Conservation (phyloP, 2,797 vertebrate species). For the Oreonectes daqikongensis region DNA sequence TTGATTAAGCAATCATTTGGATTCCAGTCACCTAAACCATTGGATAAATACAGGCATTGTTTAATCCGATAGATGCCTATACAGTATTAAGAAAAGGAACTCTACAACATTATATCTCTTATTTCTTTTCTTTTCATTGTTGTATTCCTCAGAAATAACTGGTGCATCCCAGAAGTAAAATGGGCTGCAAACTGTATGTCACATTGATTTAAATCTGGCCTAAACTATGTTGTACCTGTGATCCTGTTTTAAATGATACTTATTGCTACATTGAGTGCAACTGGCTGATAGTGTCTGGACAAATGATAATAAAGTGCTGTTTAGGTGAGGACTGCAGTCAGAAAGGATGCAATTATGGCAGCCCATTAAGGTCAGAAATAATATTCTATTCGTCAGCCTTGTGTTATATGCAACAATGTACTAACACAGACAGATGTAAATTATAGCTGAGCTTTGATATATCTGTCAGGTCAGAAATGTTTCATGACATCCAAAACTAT, state of each 20-base stretch:
- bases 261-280: neutral
- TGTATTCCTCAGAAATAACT: neutral
- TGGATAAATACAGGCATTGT: too few relatives aligned
- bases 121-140: neutral
- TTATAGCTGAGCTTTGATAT: neutral
- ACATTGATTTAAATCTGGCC: neutral
- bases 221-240: neutral
- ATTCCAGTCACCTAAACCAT: constrained; percentile 4
- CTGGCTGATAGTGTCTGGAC: neutral
- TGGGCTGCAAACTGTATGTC: neutral
- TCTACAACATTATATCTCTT: too few relatives aligned
- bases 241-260: neutral
- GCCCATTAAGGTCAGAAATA: neutral
- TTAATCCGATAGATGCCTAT: too few relatives aligned
- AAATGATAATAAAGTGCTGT: neutral
- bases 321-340: neutral
- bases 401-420: neutral
- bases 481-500: neutral
- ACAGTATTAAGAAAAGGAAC: neutral
- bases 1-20: neutral
- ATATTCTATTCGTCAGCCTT: neutral
- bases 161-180: neutral
- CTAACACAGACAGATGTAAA: neutral
- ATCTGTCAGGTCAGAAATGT: neutral
- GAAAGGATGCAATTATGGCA: neutral